Evolutionary conservation across 2,888 invertebrate species (phyloP).

Genomic region (Meghimatium bilineatum): DNA sequence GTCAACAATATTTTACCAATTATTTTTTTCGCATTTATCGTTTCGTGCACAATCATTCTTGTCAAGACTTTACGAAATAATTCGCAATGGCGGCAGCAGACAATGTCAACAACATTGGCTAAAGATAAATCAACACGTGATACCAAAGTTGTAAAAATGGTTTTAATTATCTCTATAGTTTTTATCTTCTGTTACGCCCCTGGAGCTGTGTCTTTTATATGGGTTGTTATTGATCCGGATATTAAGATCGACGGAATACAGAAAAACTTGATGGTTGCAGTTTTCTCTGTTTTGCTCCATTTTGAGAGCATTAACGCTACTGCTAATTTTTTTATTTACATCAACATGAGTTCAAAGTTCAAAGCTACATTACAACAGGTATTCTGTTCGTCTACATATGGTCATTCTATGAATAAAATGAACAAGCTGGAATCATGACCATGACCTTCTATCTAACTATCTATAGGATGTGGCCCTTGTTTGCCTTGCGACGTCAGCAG

Average conservation of each 20-base stretch:
- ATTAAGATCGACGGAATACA: neutral
- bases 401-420: no score
- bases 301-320: constrained; percentile 32
- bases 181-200: constrained; percentile 36
- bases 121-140: neutral
- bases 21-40: constrained; percentile 8
- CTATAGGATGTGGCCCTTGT: no score
- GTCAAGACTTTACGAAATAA: neutral
- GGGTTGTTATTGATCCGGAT: constrained; percentile 4
- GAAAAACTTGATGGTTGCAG: neutral
- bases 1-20: constrained; percentile 27
- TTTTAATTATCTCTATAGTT: constrained; percentile 19
- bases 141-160: constrained; percentile 24
- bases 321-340: constrained; percentile 30
- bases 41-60: constrained; percentile 6
- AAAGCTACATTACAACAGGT: neutral
- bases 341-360: constrained; percentile 33
- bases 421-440: no score
- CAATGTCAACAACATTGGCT: neutral
- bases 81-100: constrained; percentile 15
- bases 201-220: constrained; percentile 14
- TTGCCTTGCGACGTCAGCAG: no score
- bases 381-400: no score
- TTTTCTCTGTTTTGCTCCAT: neutral
- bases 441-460: no score